Conservation (phyloP, 2,113 vertebrate genomes). For the Gyps fulvus region DNA sequence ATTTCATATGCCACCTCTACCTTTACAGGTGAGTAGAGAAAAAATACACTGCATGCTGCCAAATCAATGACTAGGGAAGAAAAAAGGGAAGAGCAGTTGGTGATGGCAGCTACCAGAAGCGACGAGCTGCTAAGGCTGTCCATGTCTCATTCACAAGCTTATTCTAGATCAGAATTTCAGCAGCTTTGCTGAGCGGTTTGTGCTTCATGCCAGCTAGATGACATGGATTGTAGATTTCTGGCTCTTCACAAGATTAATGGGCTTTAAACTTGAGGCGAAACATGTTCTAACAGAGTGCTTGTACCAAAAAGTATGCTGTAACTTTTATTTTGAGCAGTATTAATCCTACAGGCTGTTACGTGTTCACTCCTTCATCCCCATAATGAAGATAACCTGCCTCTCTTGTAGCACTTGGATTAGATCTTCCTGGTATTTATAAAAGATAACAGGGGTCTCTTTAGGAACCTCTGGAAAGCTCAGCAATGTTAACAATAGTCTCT, state of each 20-base stretch:
- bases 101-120: neutral
- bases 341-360: neutral
- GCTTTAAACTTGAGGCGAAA: constrained; percentile 23
- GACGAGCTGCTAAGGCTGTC: neutral
- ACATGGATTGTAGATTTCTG: neutral
- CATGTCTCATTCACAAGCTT: neutral
- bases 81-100: neutral
- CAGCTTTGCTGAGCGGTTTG: neutral
- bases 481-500: neutral
- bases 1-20: neutral
- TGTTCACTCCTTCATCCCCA: neutral
- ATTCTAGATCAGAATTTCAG: neutral
- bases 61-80: neutral
- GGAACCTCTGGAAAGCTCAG: neutral
- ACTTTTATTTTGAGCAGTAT: neutral
- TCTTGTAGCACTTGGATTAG: constrained; percentile 8
- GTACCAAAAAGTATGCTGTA: neutral
- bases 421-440: constrained; percentile 12
- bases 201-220: neutral
- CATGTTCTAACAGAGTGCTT: neutral
- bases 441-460: neutral
- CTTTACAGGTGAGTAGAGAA: neutral
- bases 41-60: neutral
- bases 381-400: constrained; percentile 32
- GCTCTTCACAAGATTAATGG: constrained; percentile 24